Evolutionary conservation across 2,888 invertebrate species (phyloP), one percentile per base, ranked within the genome.

Genomic region (Patella pellucida): DNA sequence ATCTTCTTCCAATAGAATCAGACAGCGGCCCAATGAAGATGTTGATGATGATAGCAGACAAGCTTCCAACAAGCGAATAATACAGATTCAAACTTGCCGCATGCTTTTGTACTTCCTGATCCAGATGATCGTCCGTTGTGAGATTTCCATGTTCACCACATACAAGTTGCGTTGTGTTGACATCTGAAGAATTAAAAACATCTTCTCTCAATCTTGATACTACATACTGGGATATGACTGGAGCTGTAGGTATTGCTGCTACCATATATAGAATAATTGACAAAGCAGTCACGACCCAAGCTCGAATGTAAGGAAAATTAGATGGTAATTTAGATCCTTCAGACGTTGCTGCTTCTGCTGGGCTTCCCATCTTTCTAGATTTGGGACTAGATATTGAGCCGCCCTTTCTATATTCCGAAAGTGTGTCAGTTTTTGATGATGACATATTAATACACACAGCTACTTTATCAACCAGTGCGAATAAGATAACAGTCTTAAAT

Each of bases 1-100:
- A 23, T 51, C 69, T 75, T 71, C 23, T 52, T 2, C 62, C 62
- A 62, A 62, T 62, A 62, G 23, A 62, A 23, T 62, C 62, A 23
- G 62, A 62, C 62, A 62, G 23, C 11, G 62, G 62, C 14, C 51
- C 41, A 19, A 27, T 50, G 2, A 51, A 51, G 11, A 52, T 27
- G 52, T 51, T 71, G 2, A 52, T 23, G n/a, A 19, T 5, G 12
- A 51, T 52, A 52, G 69, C 51, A 51, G 41, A 19, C 1, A 51
- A 19, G 41, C 69, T n/a, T 9, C n/a, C 9, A n/a, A 23, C 14
- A 19, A 62, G 19, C 23, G 62, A 19, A 23, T 62, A 62, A 62
- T 62, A 62, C 19, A 62, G 62, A 11, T 11, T 15, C 19, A 62
- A 23, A 15, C 19, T 19, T n/a, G 62, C 11, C 19, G 62, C 62